These are phyloP conservation scores for Scortum barcoo DNA, from an alignment of 2,113 vertebrate genomes.

Conservation along the genomic window DNA sequence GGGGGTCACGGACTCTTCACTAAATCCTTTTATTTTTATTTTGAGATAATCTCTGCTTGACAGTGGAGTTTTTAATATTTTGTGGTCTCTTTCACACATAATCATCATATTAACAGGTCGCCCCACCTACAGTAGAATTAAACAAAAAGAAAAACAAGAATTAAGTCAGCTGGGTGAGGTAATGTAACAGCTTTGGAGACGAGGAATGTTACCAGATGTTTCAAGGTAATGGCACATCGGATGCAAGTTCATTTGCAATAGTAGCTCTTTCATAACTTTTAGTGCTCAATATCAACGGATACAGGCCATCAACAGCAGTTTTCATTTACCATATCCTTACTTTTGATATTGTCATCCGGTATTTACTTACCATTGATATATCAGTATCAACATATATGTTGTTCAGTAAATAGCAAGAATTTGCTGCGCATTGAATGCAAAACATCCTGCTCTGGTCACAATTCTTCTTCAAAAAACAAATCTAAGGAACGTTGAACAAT, in stretches of 20 bases:
- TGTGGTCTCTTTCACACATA: constrained; percentile 7
- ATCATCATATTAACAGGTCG: constrained; percentile 15
- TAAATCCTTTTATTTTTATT: constrained; percentile 51
- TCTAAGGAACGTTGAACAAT: not conserved
- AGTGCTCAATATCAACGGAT: not conserved
- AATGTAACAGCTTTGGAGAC: not conserved
- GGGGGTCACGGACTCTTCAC: constrained; percentile 45
- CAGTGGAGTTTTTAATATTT: constrained; percentile 23
- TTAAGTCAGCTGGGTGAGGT: not conserved
- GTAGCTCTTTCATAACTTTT: constrained; percentile 13
- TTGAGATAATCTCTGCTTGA: constrained; percentile 33
- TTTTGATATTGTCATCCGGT: not conserved
- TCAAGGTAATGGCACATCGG: not conserved
- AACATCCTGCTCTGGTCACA: not conserved
- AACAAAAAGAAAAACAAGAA: not conserved
- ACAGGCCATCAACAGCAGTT: not conserved
- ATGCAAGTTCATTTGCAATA: not conserved
- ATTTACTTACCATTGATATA: not conserved
- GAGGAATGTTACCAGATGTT: not conserved
- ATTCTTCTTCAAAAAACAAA: not conserved
- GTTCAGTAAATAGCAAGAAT: not conserved
- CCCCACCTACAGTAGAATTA: not conserved
- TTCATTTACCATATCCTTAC: not conserved
- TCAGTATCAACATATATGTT: not conserved
- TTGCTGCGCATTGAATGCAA: too few species aligned